These are phyloP conservation scores for Chydorus sphaericus DNA, from an alignment of 2,888 invertebrate species.

Conservation along the genomic window DNA sequence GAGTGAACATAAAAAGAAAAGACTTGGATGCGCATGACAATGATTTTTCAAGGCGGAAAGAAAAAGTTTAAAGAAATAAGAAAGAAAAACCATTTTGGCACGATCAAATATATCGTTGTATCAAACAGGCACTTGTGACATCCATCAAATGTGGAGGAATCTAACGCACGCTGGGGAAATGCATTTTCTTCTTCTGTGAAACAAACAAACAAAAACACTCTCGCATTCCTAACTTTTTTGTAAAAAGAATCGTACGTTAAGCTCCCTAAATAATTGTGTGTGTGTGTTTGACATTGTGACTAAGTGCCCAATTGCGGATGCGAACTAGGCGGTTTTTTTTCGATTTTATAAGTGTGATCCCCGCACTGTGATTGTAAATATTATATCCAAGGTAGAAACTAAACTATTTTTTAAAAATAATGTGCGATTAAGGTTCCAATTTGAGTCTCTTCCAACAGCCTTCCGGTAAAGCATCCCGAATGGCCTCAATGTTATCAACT, in stretches of 20 bases:
- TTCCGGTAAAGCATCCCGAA: conserved; percentile 60
- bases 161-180: not conserved
- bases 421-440: conserved; percentile 45
- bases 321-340: conserved; percentile 2
- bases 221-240: not conserved
- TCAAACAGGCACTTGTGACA: conserved; percentile 5
- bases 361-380: not conserved
- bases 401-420: not conserved
- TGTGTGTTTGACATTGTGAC: not conserved
- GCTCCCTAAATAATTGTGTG: not conserved
- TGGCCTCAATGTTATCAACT: conserved; percentile 67
- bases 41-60: not conserved
- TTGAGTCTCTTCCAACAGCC: conserved; percentile 63
- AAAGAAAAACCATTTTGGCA: not conserved
- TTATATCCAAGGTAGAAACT: not conserved
- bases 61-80: not conserved
- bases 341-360: not conserved
- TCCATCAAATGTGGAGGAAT: not conserved
- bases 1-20: not conserved
- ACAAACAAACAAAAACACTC: not conserved
- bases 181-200: not conserved
- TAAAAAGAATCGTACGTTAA: not conserved
- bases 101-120: conserved; percentile 1
- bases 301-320: not conserved
- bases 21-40: not conserved